phyloP scores from a whole-genome alignment of 2,888 invertebrate genomes.

The Platerodrilus igneus region DNA sequence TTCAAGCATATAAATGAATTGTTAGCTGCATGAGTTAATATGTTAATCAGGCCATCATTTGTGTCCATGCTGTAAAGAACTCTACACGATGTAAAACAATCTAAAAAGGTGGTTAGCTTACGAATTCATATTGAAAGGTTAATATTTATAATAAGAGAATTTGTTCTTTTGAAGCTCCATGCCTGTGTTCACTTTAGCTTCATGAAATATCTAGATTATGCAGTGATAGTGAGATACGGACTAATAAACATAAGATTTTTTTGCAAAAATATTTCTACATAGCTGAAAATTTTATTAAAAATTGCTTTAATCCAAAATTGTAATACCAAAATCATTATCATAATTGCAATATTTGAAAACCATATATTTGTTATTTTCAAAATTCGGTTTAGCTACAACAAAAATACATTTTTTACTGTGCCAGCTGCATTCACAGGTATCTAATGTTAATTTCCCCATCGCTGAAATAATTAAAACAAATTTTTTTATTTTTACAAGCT shows the following conservation, averaged over 20 bases:
- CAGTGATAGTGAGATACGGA: slow-evolving; percentile 15
- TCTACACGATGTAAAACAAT: slow-evolving; percentile 12
- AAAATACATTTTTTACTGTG: slow-evolving; percentile 17
- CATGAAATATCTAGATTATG: slow-evolving; percentile 9
- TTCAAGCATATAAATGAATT: slow-evolving; percentile 15
- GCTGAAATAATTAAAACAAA: no score
- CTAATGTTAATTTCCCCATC: slow-evolving; percentile 15
- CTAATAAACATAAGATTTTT: slow-evolving; percentile 16
- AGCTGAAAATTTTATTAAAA: slow-evolving; percentile 5
- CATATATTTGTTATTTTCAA: no score
- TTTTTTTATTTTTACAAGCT: no score
- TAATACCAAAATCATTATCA: no score
- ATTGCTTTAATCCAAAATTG: no score
- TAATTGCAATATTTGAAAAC: no score
- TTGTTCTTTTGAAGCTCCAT: slow-evolving; percentile 17
- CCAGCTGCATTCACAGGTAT: slow-evolving; percentile 25
- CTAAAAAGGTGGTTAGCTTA: slow-evolving; percentile 6
- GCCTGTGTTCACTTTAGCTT: slow-evolving; percentile 16
- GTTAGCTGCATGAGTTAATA: slow-evolving; percentile 5
- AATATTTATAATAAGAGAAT: slow-evolving; percentile 18
- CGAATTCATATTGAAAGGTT: slow-evolving; percentile 16
- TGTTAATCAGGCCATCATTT: slow-evolving; percentile 15
- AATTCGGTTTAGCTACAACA: slow-evolving; percentile 23
- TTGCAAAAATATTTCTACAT: slow-evolving; percentile 3
- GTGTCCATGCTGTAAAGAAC: slow-evolving; percentile 6